Evolutionary conservation across 2,797 vertebrate genomes (phyloP).

Genomic region (Coendou prehensilis): DNA sequence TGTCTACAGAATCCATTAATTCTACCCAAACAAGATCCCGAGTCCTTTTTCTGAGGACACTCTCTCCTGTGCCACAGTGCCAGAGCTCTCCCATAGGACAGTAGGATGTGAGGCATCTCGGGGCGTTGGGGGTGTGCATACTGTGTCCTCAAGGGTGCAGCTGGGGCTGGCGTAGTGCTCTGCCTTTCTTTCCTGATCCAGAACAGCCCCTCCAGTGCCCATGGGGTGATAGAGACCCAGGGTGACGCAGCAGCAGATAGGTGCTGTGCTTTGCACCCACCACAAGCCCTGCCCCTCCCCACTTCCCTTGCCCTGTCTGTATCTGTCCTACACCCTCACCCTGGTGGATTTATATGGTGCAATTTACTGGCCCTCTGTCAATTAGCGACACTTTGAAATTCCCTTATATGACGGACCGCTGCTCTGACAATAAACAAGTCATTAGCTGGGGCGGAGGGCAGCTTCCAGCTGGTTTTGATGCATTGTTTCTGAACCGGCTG

Average conservation of each 20-base stretch:
- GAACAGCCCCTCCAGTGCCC: background rate
- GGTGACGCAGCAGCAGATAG: background rate
- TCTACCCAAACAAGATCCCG: background rate
- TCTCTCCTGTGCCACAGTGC: background rate
- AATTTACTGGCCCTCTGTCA: conserved; percentile 87
- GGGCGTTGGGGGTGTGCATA: background rate
- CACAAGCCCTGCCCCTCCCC: fast-evolving
- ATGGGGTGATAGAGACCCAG: background rate
- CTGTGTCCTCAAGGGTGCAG: background rate
- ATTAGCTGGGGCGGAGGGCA: conserved; percentile 85
- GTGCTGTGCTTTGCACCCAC: background rate
- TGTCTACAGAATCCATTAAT: background rate
- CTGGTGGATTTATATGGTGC: conserved; percentile 86
- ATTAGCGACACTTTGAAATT: conserved; percentile 89
- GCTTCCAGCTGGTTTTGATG: conserved; percentile 82
- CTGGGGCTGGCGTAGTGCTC: background rate
- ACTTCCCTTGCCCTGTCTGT: background rate
- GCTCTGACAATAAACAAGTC: conserved; percentile 87
- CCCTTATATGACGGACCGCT: conserved; percentile 84
- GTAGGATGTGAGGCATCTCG: background rate
- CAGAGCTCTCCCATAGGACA: background rate
- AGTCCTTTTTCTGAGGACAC: background rate
- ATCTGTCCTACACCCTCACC: background rate
- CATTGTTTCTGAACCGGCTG: conserved; percentile 83
- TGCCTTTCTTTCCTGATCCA: background rate